Evolutionary conservation across 1,140 invertebrate species (phyloP), one percentile per base, ranked within the genome.

Genomic region (Scaptomyza montana): DNA sequence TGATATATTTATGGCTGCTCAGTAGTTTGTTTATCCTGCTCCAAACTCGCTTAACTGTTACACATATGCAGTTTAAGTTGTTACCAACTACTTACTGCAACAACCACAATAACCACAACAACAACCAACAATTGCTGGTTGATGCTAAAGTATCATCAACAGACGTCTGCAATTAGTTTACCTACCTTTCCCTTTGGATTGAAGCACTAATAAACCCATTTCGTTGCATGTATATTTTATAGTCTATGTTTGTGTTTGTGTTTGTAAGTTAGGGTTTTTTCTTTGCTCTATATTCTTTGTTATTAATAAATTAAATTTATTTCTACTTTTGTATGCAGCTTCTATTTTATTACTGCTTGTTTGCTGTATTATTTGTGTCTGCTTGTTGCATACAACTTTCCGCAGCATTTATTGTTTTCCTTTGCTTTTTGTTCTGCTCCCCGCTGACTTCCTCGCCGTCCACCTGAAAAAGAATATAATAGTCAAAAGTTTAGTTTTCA

Each of bases 181-280:
- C 82, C 57, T 36, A 89, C 84, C 79, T 80, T 86, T 86, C 63
- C 53, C 21, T 63, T 62, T 57, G 56, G 25, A 43, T 54, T 63
- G 64, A 73, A 67, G 30, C 68, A 60, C 71, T 70, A 74, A 68
- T 75, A 87, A 53, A 80, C 78, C 54, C 84, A 89, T 89, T 63
- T 69, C 77, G 77, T 64, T 78, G 77, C 77, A 79, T 77, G 64
- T 69, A 65, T 73, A 55, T 56, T 73, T 33, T 49, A 60, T 69
- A 36, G 7, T 39, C 2, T 39, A 12, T 43, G 10, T 43, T 2
- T 43, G n/a, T 43, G 13, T 8, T 1, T 57, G 12, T 9, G 3
- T 33, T 6, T 33, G 25, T 13, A 16, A 28, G 12, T 67, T 13
- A 41, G 2, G 5, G 5, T 36, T 12, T 16, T 41, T 19, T 47